phyloP scores from a whole-genome alignment of 2,797 vertebrate genomes.

The Emydoidea blandingii region DNA sequence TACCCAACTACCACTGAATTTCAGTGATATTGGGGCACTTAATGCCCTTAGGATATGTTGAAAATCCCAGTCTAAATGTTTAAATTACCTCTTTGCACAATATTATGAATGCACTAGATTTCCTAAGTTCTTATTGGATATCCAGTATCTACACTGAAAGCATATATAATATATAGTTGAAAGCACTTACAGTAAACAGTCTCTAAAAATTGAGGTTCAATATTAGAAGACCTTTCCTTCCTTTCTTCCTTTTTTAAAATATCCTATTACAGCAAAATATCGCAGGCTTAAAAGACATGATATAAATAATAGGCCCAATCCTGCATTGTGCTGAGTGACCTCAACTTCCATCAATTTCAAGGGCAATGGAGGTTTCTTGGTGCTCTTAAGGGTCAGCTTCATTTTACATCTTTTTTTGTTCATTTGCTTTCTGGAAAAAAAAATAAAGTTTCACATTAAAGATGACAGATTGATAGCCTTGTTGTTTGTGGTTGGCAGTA shows the following conservation, averaged over 20 bases:
- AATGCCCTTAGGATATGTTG: neutral
- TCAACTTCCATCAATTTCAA: neutral
- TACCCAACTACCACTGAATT: neutral
- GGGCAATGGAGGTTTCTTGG: neutral
- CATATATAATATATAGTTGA: neutral
- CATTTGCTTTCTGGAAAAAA: neutral
- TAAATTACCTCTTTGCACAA: neutral
- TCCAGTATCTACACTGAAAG: neutral
- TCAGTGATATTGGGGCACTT: neutral
- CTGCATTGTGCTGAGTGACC: neutral
- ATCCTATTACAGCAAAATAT: neutral
- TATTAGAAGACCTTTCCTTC: neutral
- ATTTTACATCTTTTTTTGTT: accelerated
- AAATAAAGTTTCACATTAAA: neutral
- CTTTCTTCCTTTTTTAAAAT: neutral
- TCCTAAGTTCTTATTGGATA: neutral
- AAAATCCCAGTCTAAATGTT: neutral
- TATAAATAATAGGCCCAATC: neutral
- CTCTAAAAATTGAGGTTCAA: neutral
- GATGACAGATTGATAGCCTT: neutral
- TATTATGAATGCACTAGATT: neutral
- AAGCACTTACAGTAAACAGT: neutral
- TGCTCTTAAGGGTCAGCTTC: neutral
- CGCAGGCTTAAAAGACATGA: neutral
- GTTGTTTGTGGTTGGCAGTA: neutral